These are phyloP conservation scores for Plusia festucae DNA, from an alignment of 2,888 invertebrate species.

Conservation along the genomic window DNA sequence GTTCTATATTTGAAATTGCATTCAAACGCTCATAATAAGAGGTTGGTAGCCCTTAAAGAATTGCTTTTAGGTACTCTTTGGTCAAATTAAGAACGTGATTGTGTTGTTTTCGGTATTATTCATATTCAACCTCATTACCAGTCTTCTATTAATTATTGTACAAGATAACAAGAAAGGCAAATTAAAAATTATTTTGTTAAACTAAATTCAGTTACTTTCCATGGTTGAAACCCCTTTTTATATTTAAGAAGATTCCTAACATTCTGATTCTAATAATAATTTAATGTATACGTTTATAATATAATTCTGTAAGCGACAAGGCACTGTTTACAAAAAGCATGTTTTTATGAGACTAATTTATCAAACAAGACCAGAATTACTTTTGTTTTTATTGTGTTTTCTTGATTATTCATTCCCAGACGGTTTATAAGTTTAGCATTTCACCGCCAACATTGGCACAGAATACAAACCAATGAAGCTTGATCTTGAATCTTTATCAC, in stretches of 20 bases:
- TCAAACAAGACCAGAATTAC: constrained; percentile 32
- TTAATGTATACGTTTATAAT: neutral
- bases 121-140: no score
- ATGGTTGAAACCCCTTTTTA: neutral
- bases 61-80: constrained; percentile 4
- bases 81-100: constrained; percentile 1
- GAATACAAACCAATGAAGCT: no score
- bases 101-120: neutral
- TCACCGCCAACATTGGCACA: neutral
- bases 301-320: constrained; percentile 22
- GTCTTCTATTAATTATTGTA: no score
- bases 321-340: constrained; percentile 37
- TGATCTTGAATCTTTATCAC: no score
- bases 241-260: neutral
- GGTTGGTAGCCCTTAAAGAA: constrained; percentile 4
- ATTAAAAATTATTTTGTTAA: neutral
- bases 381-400: constrained; percentile 32
- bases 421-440: neutral
- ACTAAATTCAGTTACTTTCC: neutral
- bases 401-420: neutral
- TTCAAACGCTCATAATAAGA: constrained; percentile 4
- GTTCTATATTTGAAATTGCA: constrained; percentile 4
- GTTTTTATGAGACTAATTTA: constrained; percentile 43
- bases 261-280: constrained; percentile 5
- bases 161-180: neutral